Evolutionary conservation across 2,797 vertebrate species (phyloP).

Genomic region (Pteropus rufus): DNA sequence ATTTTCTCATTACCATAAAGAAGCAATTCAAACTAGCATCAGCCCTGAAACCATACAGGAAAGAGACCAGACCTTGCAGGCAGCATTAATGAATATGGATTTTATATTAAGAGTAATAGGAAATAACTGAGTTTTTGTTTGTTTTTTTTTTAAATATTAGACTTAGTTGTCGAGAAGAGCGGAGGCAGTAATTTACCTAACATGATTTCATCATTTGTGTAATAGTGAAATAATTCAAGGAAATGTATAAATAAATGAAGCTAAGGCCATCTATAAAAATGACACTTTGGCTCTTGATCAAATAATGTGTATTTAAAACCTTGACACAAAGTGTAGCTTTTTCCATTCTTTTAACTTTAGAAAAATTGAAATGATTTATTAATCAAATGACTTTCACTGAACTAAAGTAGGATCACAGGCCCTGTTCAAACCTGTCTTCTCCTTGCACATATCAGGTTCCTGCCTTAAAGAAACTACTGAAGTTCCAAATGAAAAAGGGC

Average conservation of each 20-base stretch:
- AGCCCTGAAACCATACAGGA: not conserved
- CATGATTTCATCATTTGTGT: constrained; percentile 10
- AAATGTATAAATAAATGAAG: constrained; percentile 57
- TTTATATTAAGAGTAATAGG: not conserved
- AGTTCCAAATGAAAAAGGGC: not conserved
- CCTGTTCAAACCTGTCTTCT: not conserved
- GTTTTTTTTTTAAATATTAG: constrained; percentile 7
- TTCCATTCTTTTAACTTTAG: constrained; percentile 16
- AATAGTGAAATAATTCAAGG: constrained; percentile 51
- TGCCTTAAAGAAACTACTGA: not conserved
- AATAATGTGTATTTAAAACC: constrained; percentile 32
- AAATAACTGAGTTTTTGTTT: not conserved
- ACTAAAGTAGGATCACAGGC: not conserved
- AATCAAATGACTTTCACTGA: not conserved
- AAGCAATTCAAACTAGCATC: not conserved
- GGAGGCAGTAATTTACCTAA: constrained; percentile 28
- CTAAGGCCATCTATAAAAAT: constrained; percentile 43
- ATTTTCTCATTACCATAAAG: not conserved
- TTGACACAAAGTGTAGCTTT: not conserved
- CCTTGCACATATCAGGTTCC: constrained; percentile 5
- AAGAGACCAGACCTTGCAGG: not conserved
- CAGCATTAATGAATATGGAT: not conserved
- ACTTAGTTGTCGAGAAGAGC: not conserved
- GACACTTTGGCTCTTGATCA: constrained; percentile 37
- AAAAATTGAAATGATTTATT: constrained; percentile 24